These are phyloP conservation scores for Phoxinus dragarum DNA, from an alignment of 2,797 vertebrate species.

Conservation along the genomic window DNA sequence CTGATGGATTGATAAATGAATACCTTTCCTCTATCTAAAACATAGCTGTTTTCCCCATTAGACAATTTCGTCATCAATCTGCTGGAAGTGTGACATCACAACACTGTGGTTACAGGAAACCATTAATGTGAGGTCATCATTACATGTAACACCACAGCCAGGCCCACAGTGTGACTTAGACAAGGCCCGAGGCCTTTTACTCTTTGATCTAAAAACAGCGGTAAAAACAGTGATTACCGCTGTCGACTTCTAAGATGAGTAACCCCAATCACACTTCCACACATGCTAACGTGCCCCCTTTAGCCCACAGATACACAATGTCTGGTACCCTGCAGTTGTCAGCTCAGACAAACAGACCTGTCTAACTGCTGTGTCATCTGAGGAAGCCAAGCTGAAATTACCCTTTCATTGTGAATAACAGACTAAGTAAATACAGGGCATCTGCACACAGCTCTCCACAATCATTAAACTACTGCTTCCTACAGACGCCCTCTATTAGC, in stretches of 20 bases:
- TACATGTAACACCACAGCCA: constrained; percentile 62
- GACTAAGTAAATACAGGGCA: constrained; percentile 77
- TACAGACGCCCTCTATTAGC: constrained; percentile 45
- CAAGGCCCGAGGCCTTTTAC: constrained; percentile 63
- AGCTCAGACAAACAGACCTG: constrained; percentile 65
- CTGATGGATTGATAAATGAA: neutral
- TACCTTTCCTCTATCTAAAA: neutral
- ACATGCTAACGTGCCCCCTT: constrained; percentile 40
- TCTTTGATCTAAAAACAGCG: constrained; percentile 75
- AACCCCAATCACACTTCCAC: constrained; percentile 58
- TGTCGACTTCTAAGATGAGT: constrained; percentile 71
- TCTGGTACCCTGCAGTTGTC: constrained; percentile 50
- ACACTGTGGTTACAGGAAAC: constrained; percentile 76
- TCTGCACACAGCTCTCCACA: constrained; percentile 70
- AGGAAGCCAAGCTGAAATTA: constrained; percentile 58
- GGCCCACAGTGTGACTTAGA: constrained; percentile 70
- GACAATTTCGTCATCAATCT: constrained; percentile 31
- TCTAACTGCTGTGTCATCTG: constrained; percentile 65
- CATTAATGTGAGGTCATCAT: constrained; percentile 68
- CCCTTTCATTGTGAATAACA: constrained; percentile 53
- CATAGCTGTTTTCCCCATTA: constrained; percentile 11
- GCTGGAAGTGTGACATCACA: constrained; percentile 60
- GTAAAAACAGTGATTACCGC: constrained; percentile 80
- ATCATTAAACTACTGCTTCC: constrained; percentile 70
- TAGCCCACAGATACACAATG: constrained; percentile 47